phyloP scores from a whole-genome alignment of 53 echinoderm and acorn worm genomes.

The Astropecten irregularis region DNA sequence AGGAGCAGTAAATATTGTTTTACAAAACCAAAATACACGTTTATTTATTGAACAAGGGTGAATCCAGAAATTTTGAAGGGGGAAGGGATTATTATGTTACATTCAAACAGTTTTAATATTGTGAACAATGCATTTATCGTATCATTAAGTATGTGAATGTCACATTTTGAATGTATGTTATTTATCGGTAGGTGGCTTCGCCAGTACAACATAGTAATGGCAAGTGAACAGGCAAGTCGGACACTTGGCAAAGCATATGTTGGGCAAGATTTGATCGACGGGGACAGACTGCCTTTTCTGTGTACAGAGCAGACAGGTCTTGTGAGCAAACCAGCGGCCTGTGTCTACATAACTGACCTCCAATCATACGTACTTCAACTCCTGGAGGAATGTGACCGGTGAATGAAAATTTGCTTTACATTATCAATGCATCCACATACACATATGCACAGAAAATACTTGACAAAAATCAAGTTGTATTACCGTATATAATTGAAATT shows the following conservation, averaged over 20 bases:
- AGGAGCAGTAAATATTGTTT: no score
- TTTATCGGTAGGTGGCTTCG: conserved; percentile 44
- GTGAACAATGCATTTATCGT: no score
- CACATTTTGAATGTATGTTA: no score
- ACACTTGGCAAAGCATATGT: not conserved
- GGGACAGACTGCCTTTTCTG: not conserved
- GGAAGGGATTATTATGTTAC: not conserved
- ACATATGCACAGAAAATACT: no score
- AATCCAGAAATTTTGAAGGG: no score
- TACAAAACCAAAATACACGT: no score
- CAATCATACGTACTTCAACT: not conserved
- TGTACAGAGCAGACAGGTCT: not conserved
- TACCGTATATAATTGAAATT: no score
- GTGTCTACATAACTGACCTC: conserved; percentile 18
- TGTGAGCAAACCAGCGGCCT: conserved; percentile 17
- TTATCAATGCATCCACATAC: no score
- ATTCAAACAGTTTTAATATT: not conserved
- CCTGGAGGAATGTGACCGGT: conserved; percentile 7
- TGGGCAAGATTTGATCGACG: not conserved
- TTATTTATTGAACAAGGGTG: no score
- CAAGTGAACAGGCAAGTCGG: conserved; percentile 18
- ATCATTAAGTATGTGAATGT: no score
- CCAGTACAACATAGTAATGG: conserved; percentile 23
- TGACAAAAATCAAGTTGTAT: no score
- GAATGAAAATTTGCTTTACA: no score